Evolutionary conservation across 2,888 invertebrate genomes (phyloP).

Genomic region (Tenthredo distinguenda): DNA sequence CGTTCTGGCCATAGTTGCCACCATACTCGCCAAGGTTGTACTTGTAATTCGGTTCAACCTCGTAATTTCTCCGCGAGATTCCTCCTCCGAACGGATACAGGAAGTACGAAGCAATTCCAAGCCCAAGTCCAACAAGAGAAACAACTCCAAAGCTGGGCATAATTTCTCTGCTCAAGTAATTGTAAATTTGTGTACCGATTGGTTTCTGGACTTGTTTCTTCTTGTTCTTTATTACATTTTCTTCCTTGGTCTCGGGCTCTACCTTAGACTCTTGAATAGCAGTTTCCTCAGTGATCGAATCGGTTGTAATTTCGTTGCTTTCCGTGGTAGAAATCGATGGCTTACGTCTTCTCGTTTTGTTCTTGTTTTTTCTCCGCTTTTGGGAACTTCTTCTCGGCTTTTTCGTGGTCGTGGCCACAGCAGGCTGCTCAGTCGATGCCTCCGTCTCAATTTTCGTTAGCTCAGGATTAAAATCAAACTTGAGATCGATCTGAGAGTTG

Average conservation of each 20-base stretch:
- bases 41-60: conserved; percentile 80
- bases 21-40: conserved; percentile 86
- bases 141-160: conserved; percentile 91
- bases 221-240: conserved; percentile 78
- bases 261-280: conserved; percentile 76
- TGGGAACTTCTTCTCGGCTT: conserved; percentile 79
- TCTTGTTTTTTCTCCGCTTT: conserved; percentile 80
- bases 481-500: conserved; percentile 75
- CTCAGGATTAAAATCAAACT: conserved; percentile 72
- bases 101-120: conserved; percentile 88
- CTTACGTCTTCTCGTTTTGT: conserved; percentile 82
- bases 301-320: conserved; percentile 53
- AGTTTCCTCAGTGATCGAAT: conserved; percentile 58
- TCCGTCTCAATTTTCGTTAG: conserved; percentile 75
- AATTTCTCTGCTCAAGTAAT: conserved; percentile 88
- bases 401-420: conserved; percentile 79
- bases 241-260: conserved; percentile 72
- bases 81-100: conserved; percentile 87
- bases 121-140: conserved; percentile 85
- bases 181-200: conserved; percentile 87
- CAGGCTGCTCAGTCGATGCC: conserved; percentile 74
- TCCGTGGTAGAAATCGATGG: conserved; percentile 78
- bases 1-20: conserved; percentile 85
- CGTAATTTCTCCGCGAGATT: conserved; percentile 83
- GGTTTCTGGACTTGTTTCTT: conserved; percentile 81